phyloP scores from a whole-genome alignment of 2,888 invertebrate genomes.

The Tetragonula carbonaria region DNA sequence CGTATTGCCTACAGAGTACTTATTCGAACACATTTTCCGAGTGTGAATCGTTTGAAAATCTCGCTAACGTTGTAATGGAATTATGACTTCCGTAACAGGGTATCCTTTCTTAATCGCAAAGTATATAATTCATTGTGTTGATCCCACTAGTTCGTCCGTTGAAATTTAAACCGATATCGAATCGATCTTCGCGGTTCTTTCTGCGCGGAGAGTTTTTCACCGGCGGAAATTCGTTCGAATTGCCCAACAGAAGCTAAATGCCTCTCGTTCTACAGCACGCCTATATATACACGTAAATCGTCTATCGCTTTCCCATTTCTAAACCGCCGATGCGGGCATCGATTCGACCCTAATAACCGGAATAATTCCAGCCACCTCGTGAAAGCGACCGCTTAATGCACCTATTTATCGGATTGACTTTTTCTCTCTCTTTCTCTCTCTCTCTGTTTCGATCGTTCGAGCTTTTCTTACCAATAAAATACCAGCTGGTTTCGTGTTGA shows the following conservation, averaged over 20 bases:
- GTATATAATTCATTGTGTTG: too few species aligned
- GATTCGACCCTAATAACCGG: conserved; percentile 59
- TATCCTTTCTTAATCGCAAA: too few species aligned
- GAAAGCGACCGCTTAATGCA: conserved; percentile 35
- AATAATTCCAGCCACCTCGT: conserved; percentile 49
- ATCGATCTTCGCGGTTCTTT: background rate
- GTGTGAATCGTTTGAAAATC: background rate
- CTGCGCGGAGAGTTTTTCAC: conserved; percentile 24
- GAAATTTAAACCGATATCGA: background rate
- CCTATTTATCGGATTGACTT: conserved; percentile 13
- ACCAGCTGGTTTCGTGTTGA: background rate
- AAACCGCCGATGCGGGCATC: conserved; percentile 46
- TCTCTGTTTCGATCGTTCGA: background rate
- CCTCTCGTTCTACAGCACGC: conserved; percentile 10
- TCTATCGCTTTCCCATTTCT: conserved; percentile 54
- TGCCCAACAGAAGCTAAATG: conserved; percentile 33
- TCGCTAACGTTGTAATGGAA: too few species aligned
- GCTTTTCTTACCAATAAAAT: background rate
- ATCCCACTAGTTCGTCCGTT: too few species aligned
- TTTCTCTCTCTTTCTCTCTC: background rate
- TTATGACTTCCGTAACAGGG: too few species aligned
- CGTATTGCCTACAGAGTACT: background rate
- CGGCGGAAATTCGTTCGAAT: conserved; percentile 60
- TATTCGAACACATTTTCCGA: background rate
- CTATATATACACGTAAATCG: conserved; percentile 35